These are phyloP conservation scores for Aphaenogaster ashmeadi DNA, from an alignment of 1,140 invertebrate species.

Conservation along the genomic window DNA sequence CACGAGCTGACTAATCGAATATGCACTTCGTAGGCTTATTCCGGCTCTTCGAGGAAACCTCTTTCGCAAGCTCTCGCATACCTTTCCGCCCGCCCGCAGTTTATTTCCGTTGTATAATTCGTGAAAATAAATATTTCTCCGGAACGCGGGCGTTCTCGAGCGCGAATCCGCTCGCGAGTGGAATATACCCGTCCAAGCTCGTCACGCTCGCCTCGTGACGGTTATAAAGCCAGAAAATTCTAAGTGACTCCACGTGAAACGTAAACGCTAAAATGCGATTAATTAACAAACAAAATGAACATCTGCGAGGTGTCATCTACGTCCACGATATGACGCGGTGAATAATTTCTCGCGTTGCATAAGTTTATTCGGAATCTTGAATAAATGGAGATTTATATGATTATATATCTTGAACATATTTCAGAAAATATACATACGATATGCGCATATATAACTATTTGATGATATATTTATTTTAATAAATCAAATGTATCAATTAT, in stretches of 20 bases:
- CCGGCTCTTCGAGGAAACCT: conserved; percentile 47
- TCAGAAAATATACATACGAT: not conserved
- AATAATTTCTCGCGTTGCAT: conserved; percentile 33
- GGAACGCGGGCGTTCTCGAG: not conserved
- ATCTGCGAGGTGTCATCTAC: not conserved
- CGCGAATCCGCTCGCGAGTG: conserved; percentile 17
- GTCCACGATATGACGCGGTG: not conserved
- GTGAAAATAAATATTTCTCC: conserved; percentile 56
- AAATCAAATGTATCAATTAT: not conserved
- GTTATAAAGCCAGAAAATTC: not conserved
- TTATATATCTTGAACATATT: not conserved
- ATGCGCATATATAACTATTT: not conserved
- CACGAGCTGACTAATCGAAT: conserved; percentile 57
- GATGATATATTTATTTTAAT: not conserved
- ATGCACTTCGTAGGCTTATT: conserved; percentile 57
- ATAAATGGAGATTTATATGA: not conserved
- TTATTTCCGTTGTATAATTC: conserved; percentile 60
- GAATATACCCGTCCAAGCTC: conserved; percentile 3
- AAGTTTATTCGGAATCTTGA: not conserved
- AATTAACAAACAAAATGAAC: conserved; percentile 22
- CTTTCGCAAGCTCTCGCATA: conserved; percentile 41
- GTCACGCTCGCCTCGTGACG: not conserved
- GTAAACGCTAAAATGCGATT: conserved; percentile 13
- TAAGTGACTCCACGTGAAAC: conserved; percentile 3
- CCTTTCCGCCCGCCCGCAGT: conserved; percentile 12